phyloP scores from a whole-genome alignment of 1,140 invertebrate genomes.

The Charaxes varanes region DNA sequence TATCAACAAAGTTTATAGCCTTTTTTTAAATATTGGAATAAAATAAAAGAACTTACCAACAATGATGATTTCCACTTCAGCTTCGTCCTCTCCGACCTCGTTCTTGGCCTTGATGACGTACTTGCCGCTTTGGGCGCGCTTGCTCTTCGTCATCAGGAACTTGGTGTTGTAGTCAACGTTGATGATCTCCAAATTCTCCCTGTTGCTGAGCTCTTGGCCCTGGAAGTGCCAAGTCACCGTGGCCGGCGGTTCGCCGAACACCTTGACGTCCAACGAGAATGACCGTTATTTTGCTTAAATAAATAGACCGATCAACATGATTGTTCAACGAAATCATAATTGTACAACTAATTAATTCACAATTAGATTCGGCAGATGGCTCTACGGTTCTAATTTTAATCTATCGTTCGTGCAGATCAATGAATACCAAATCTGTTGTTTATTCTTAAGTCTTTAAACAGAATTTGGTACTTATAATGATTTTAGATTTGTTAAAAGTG shows the following conservation, averaged over 20 bases:
- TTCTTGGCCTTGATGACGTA: constrained; percentile 96
- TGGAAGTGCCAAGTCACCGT: constrained; percentile 92
- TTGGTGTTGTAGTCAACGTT: constrained; percentile 94
- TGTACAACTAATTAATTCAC: too few species aligned
- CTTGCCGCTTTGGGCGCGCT: constrained; percentile 89
- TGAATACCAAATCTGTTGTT: too few species aligned
- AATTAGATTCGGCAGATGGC: too few species aligned
- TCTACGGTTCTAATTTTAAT: too few species aligned
- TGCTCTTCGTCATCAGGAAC: constrained; percentile 88
- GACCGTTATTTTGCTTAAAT: too few species aligned
- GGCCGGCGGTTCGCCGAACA: constrained; percentile 95
- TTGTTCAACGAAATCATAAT: too few species aligned
- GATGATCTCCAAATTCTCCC: constrained; percentile 84
- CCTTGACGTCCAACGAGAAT: constrained; percentile 92
- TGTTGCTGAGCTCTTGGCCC: constrained; percentile 80
- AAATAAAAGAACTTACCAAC: constrained; percentile 74
- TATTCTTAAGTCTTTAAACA: too few species aligned
- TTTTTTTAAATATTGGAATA: background rate
- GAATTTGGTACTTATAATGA: too few species aligned
- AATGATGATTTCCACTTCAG: constrained; percentile 92
- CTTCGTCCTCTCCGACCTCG: constrained; percentile 94
- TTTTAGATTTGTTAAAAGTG: too few species aligned
- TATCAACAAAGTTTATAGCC: too few species aligned
- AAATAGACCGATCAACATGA: too few species aligned
- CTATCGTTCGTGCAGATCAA: too few species aligned